A percentile compares a stretch with the other conserved stretches of the same genome.
Conservation (phyloP, 2,888 invertebrate species). For the Thymelicus acteon region DNA sequence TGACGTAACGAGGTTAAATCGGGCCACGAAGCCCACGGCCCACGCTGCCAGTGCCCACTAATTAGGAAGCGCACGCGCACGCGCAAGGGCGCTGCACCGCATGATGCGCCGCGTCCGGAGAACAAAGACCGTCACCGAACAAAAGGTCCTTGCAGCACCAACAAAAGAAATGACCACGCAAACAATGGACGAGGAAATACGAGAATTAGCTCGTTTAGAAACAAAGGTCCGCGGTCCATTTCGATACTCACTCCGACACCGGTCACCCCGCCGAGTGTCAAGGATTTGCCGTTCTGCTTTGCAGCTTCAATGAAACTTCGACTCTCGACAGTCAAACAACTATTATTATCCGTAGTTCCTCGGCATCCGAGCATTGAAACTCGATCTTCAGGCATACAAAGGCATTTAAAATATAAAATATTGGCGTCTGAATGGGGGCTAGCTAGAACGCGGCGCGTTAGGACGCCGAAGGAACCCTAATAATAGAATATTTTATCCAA, state of each 20-base stretch:
- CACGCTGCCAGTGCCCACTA: conserved; percentile 54
- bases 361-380: conserved; percentile 16
- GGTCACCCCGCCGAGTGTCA: conserved; percentile 40
- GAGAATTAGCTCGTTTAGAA: conserved; percentile 54
- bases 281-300: conserved; percentile 16
- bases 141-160: conserved; percentile 58
- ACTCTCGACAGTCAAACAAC: neutral
- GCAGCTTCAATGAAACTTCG: conserved; percentile 7
- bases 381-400: conserved; percentile 40
- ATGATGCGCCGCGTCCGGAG: conserved; percentile 41
- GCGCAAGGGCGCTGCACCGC: conserved; percentile 75
- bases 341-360: conserved; percentile 19
- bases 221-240: conserved; percentile 70
- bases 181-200: conserved; percentile 49
- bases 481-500: conserved; percentile 54
- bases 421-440: conserved; percentile 37
- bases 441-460: conserved; percentile 39
- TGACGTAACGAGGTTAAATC: conserved; percentile 75
- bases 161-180: conserved; percentile 39
- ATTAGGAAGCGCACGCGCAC: conserved; percentile 80
- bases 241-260: conserved; percentile 55
- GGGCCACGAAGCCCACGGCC: conserved; percentile 63
- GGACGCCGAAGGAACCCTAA: conserved; percentile 43
- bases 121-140: conserved; percentile 61
- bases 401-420: conserved; percentile 44